Conservation (phyloP, 2,888 invertebrate species). For the Troglohyphantes excavatus region DNA sequence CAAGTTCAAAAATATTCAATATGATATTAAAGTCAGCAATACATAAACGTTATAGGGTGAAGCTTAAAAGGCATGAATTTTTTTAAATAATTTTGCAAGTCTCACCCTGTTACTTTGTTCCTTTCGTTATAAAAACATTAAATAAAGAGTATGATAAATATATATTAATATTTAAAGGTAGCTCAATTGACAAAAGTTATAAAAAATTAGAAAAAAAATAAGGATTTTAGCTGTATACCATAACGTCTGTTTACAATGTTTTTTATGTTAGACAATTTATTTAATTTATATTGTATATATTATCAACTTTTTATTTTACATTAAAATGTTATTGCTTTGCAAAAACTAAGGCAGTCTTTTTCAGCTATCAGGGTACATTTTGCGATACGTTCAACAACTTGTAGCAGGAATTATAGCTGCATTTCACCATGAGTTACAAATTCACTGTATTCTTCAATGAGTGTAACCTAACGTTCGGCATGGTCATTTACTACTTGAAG, state of each 20-base stretch:
- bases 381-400: constrained; percentile 10
- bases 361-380: constrained; percentile 12
- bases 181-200: background rate
- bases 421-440: constrained; percentile 8
- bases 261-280: constrained; percentile 30
- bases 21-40: too few species aligned
- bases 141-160: constrained; percentile 21
- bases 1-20: too few species aligned
- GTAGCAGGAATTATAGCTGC: constrained; percentile 5
- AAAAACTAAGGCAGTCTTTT: constrained; percentile 27
- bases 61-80: background rate
- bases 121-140: constrained; percentile 3
- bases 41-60: too few species aligned
- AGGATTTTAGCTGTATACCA: background rate
- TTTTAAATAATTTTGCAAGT: background rate
- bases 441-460: constrained; percentile 25
- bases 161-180: constrained; percentile 37
- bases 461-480: constrained; percentile 23
- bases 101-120: background rate
- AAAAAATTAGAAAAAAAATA: background rate
- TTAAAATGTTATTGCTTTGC: constrained; percentile 35
- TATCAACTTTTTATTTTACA: constrained; percentile 20
- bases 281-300: constrained; percentile 18
- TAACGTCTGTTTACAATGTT: constrained; percentile 17
- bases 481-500: constrained; percentile 28